These are phyloP conservation scores for Equus quagga DNA, from an alignment of 2,113 vertebrate genomes.

Conservation along the genomic window DNA sequence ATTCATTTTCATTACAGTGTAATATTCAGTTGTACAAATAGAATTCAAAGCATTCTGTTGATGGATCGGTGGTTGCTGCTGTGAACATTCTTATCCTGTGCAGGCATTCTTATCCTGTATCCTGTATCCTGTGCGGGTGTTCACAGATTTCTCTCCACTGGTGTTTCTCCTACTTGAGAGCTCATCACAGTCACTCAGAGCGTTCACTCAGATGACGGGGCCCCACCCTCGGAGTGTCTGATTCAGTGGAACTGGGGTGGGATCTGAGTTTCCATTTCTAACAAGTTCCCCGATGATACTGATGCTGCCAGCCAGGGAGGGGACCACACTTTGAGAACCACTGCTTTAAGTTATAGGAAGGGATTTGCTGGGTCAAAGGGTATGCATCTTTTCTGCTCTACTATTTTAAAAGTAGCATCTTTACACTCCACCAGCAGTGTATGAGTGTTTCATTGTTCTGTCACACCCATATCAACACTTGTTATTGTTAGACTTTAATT, in stretches of 20 bases:
- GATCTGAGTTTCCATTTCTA: not conserved
- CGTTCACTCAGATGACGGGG: not conserved
- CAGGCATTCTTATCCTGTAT: too few species aligned
- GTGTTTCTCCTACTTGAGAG: not conserved
- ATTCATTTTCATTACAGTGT: not conserved
- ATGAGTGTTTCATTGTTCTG: not conserved
- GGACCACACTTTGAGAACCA: not conserved
- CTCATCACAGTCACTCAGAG: not conserved
- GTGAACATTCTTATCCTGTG: not conserved
- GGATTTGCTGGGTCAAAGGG: not conserved
- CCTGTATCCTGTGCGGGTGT: not conserved
- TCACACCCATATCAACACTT: not conserved
- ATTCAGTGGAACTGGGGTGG: not conserved
- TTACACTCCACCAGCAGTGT: not conserved
- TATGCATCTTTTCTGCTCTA: not conserved
- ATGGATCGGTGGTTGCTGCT: not conserved
- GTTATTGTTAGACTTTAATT: not conserved
- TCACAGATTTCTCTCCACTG: not conserved
- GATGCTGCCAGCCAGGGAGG: not conserved
- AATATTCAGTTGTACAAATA: not conserved
- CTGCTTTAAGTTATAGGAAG: not conserved
- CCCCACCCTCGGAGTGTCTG: not conserved
- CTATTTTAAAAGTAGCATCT: not conserved
- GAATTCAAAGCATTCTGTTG: not conserved
- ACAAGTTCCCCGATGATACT: not conserved